These are phyloP conservation scores for Aptenodytes patagonicus DNA, from an alignment of 2,113 vertebrate species.

Conservation along the genomic window DNA sequence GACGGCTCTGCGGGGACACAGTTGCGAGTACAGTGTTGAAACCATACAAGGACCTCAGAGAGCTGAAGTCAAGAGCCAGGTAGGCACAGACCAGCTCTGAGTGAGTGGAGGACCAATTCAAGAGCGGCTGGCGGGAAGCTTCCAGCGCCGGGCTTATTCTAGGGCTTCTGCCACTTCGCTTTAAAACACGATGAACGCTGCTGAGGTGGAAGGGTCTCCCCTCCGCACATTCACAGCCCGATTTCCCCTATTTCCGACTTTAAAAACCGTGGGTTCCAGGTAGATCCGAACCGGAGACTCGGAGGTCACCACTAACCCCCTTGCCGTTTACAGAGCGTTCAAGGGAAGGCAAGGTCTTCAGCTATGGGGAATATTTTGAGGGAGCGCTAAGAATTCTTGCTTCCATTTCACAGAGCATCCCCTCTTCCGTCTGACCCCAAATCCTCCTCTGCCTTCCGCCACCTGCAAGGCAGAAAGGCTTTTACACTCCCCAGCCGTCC, in stretches of 20 bases:
- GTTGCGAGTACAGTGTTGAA: constrained; percentile 36
- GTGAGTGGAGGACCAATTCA: neutral
- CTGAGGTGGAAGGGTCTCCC: neutral
- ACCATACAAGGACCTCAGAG: neutral
- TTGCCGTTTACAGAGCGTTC: neutral
- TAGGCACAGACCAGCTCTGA: neutral
- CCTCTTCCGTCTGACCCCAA: neutral
- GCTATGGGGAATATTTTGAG: neutral
- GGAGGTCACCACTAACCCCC: neutral
- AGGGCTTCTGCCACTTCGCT: neutral
- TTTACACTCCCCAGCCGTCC: neutral
- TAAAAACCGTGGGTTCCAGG: neutral
- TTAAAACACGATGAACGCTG: neutral
- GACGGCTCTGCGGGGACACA: neutral
- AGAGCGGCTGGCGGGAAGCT: neutral
- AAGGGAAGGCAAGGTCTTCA: neutral
- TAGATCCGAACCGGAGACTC: neutral
- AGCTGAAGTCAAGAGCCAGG: neutral
- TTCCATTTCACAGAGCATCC: neutral
- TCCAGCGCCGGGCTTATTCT: neutral
- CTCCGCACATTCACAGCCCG: fast-evolving
- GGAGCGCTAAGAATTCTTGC: neutral
- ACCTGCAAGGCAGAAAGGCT: neutral
- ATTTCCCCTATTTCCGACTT: neutral
- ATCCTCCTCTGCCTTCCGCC: neutral